Base-by-base conservation (phyloP, 2,113 vertebrate species). In the Blennius ocellaris region DNA sequence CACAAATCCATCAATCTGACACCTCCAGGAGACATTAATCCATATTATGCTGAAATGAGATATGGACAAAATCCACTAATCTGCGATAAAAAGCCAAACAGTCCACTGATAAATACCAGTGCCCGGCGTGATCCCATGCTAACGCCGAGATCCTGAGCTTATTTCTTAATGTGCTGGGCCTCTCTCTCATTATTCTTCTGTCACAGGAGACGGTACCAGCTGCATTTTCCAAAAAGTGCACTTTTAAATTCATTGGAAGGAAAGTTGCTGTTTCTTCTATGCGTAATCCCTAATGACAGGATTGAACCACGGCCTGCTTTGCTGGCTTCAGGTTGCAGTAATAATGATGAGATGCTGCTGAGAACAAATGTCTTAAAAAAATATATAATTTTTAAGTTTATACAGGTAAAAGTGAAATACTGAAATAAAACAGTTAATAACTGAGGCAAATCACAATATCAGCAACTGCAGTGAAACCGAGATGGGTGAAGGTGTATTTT, bases 151-250 rank as follows among this genome's bases (percentile, higher is more conserved):
- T 73, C 47, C 47, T 55, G 36, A 49, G 78, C 54, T 57, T 44
- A 49, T 48, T 80, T 76, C 62, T 65, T 36, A 68, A 58, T 17
- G 43, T 2, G 8, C 52, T 43, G 57, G 73, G 61, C 71, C 73
- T 81, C 70, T 57, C 71, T 17, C 71, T 85, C 73, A 85, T 84
- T 56, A 62, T 58, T 87, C 37, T 78, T 80, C 61, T 65, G 64
- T 50, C 61, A 45, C 7, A 12, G 55, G 16, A 61, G 15, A 76
- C 6, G 9, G 8, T 57, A 72, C 69, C 67, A 37, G 10, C 37
- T 47, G 10, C 12, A 36, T 66, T 63, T 69, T 48, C 39, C 16
- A 37, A 55, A 56, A 66, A 41, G 6, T 6, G 3, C 15, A 44
- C 8, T 40, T 53, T 8, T 39, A n/a, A 21, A 43, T 5, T 49